These are phyloP conservation scores for Autographa pulchrina DNA, from an alignment of 2,888 invertebrate species.

Conservation along the genomic window DNA sequence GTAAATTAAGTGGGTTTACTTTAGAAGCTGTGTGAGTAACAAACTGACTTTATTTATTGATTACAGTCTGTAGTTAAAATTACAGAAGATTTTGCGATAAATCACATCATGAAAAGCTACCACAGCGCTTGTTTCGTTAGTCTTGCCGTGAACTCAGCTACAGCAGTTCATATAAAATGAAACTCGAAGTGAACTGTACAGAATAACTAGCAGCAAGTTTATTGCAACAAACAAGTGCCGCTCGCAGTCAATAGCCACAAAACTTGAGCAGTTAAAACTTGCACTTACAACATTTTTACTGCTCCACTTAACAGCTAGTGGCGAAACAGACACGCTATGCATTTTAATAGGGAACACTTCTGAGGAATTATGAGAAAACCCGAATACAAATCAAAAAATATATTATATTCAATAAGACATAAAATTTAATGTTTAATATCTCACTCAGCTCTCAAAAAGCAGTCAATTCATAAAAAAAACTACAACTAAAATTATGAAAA, in stretches of 20 bases:
- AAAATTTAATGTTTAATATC: no score
- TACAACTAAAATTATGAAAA: not conserved
- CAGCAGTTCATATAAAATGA: not conserved
- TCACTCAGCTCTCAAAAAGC: not conserved
- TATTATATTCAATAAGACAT: not conserved
- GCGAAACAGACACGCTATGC: conserved; percentile 32
- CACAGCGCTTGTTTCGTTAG: not conserved
- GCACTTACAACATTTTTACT: conserved; percentile 36
- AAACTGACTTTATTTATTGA: no score
- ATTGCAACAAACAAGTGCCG: conserved; percentile 1
- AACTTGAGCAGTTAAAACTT: conserved; percentile 42
- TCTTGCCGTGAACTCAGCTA: not conserved
- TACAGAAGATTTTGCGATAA: no score
- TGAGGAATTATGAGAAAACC: conserved; percentile 13
- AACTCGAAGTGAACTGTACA: conserved; percentile 10
- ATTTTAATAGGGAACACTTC: conserved; percentile 32
- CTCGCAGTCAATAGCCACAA: conserved; percentile 36
- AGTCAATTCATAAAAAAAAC: not conserved
- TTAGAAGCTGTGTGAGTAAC: no score
- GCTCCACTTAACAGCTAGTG: conserved; percentile 37
- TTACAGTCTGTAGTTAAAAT: no score
- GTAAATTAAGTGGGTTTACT: no score
- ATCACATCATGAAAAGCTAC: no score
- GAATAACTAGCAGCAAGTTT: conserved; percentile 9
- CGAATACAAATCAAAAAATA: not conserved